phyloP scores from a whole-genome alignment of 2,797 vertebrate species.

The Onychomys leucogaster region DNA sequence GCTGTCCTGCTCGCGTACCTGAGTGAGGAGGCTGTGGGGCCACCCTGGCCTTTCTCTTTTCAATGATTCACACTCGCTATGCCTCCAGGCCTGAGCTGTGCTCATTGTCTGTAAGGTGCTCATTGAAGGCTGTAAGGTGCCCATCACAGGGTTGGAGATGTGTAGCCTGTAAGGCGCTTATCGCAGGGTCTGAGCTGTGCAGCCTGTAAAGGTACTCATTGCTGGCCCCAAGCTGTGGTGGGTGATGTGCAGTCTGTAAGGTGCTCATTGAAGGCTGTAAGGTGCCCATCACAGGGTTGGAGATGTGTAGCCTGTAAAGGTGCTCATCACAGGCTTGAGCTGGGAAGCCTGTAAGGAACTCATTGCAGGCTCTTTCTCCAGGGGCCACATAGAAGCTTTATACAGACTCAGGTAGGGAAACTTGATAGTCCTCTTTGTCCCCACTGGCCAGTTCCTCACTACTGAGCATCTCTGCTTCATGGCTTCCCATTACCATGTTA shows the following conservation, averaged over 20 bases:
- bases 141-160: not conserved
- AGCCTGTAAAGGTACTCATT: not conserved
- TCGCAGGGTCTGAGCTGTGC: not conserved
- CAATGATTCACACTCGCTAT: not conserved
- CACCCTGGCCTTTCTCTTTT: not conserved
- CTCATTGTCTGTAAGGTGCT: not conserved
- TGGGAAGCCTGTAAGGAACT: not conserved
- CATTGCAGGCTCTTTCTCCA: not conserved
- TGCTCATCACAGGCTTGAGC: not conserved
- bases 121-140: not conserved
- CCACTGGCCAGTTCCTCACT: no score
- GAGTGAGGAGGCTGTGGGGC: not conserved
- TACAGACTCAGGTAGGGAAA: not conserved
- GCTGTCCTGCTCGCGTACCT: not conserved
- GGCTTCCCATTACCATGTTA: not conserved
- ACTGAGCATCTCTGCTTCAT: not conserved
- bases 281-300: fast-evolving
- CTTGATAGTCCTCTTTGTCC: not conserved
- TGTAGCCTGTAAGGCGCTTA: no score
- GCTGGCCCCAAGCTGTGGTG: no score
- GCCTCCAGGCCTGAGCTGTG: not conserved
- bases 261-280: not conserved
- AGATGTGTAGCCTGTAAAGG: not conserved
- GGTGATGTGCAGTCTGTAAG: no score
- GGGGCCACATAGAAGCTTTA: not conserved